Percentiles rank a stretch among this genome's conserved stretches.
phyloP scores from a whole-genome alignment of 2,113 vertebrate genomes.

The Delphinus delphis region DNA sequence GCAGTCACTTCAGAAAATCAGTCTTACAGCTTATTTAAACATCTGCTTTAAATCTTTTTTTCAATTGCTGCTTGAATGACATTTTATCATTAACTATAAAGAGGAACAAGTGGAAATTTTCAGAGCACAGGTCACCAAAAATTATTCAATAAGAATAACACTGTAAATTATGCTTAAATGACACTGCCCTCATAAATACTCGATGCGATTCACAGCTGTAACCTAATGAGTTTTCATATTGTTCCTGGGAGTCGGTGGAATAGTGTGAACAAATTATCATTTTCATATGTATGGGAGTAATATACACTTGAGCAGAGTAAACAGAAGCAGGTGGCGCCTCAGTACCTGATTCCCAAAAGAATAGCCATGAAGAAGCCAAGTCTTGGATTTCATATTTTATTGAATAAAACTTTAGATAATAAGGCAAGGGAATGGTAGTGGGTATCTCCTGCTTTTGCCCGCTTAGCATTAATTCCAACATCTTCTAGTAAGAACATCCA shows the following conservation, averaged over 20 bases:
- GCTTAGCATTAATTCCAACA: not conserved
- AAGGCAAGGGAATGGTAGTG: not conserved
- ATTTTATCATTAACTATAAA: conserved; percentile 52
- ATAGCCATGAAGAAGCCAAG: not conserved
- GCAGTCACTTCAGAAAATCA: conserved; percentile 74
- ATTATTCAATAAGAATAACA: conserved; percentile 53
- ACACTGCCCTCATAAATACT: conserved; percentile 31
- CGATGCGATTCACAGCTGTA: not conserved
- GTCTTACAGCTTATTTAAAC: conserved; percentile 47
- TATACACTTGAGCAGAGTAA: not conserved
- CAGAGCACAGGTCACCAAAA: conserved; percentile 48
- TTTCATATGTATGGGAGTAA: conserved; percentile 13
- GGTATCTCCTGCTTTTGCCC: not conserved
- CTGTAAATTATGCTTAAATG: conserved; percentile 59
- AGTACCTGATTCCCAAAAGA: not conserved
- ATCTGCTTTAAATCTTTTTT: conserved; percentile 69
- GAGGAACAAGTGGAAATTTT: conserved; percentile 55
- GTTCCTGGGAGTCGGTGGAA: not conserved
- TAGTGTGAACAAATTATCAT: not conserved
- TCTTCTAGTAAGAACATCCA: not conserved
- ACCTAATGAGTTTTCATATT: conserved; percentile 52
- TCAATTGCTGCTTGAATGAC: conserved; percentile 37
- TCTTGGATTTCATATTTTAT: not conserved
- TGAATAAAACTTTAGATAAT: conserved; percentile 4
- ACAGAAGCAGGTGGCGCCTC: not conserved